A percentile compares a stretch with the other conserved stretches of the same genome.
phyloP scores from a whole-genome alignment of 2,797 vertebrate species.

The Trematomus bernacchii region DNA sequence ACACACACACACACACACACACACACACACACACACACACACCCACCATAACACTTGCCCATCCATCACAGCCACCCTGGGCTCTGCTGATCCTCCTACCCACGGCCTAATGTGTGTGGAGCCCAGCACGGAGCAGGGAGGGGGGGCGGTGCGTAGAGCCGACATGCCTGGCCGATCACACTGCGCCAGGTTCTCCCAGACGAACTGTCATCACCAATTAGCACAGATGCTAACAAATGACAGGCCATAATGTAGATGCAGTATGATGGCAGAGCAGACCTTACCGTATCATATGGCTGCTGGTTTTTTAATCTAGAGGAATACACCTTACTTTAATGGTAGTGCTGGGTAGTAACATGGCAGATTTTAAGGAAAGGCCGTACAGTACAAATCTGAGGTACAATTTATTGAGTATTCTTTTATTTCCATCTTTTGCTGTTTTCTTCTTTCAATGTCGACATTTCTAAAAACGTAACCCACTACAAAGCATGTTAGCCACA shows the following conservation, averaged over 20 bases:
- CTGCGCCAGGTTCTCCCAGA: slow-evolving; percentile 49
- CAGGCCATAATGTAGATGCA: slow-evolving; percentile 49
- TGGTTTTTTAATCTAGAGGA: not conserved
- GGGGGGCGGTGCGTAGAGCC: slow-evolving; percentile 11
- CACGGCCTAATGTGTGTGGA: slow-evolving; percentile 20
- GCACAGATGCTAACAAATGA: slow-evolving; percentile 55
- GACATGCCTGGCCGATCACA: slow-evolving; percentile 56
- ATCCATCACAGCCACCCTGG: slow-evolving; percentile 52
- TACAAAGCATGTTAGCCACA: not conserved
- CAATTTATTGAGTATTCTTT: not conserved
- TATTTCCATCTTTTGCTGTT: not conserved
- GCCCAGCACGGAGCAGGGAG: not conserved
- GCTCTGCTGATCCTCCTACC: slow-evolving; percentile 34
- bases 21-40: slow-evolving; percentile 6
- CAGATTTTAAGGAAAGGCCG: not conserved
- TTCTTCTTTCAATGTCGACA: not conserved
- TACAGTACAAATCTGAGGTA: too few species aligned
- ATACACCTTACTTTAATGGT: not conserved
- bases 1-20: not conserved
- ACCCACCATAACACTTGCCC: not conserved
- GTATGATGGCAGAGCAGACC: slow-evolving; percentile 10
- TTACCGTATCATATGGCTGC: not conserved
- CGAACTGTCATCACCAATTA: slow-evolving; percentile 68
- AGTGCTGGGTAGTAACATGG: not conserved
- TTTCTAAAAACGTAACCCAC: not conserved